Percentiles rank a stretch among this genome's conserved stretches.
Conservation (phyloP, 2,888 invertebrate species). For the Sphaerophoria rueppellii region DNA sequence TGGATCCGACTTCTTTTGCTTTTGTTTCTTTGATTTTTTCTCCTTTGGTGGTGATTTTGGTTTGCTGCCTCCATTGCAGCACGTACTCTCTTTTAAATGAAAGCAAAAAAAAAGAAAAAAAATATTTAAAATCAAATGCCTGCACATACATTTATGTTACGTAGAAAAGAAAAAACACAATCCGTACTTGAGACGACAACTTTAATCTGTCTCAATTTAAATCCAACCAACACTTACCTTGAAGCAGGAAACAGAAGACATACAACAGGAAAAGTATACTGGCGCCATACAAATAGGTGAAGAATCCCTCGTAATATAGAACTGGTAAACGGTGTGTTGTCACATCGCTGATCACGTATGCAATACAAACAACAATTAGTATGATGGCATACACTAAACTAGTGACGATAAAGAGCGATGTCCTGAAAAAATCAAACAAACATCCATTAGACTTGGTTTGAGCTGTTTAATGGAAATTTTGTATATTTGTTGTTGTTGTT, state of each 20-base stretch:
- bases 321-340: conserved; percentile 95
- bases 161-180: conserved; percentile 20
- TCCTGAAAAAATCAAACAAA: conserved; percentile 84
- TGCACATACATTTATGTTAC: conserved; percentile 15
- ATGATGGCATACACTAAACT: conserved; percentile 98
- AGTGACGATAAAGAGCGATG: conserved; percentile 96
- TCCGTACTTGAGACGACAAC: conserved; percentile 70
- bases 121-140: conserved; percentile 20
- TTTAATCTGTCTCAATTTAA: conserved; percentile 45
- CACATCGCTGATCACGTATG: conserved; percentile 97
- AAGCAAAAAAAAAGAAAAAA: not conserved
- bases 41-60: conserved; percentile 87
- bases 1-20: conserved; percentile 85
- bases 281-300: conserved; percentile 96
- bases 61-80: conserved; percentile 88
- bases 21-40: conserved; percentile 87
- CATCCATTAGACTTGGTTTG: conserved; percentile 45
- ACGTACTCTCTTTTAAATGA: conserved; percentile 87
- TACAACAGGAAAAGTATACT: conserved; percentile 96
- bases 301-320: conserved; percentile 97
- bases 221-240: conserved; percentile 84
- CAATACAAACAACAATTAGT: conserved; percentile 95
- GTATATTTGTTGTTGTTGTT: conserved; percentile 26
- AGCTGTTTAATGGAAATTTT: not conserved
- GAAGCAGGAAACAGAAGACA: conserved; percentile 96